phyloP scores from a whole-genome alignment of 2,888 invertebrate species.

The Metellina segmentata region DNA sequence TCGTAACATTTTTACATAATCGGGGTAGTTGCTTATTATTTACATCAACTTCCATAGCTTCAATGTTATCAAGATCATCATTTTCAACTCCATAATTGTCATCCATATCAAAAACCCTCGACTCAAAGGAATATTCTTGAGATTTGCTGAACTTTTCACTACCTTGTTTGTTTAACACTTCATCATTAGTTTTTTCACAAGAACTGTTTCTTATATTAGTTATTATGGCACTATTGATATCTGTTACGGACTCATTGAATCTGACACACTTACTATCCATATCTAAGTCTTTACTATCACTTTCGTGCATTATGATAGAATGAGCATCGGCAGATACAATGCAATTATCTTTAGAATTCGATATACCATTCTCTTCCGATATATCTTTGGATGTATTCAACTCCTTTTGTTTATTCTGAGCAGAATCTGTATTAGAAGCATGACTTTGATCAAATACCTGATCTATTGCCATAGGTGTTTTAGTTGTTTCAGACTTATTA shows the following conservation, averaged over 20 bases:
- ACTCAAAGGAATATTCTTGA: background rate
- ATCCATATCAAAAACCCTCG: background rate
- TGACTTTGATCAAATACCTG: too few species aligned
- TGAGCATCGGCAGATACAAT: background rate
- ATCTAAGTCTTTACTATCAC: background rate
- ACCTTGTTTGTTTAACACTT: too few species aligned
- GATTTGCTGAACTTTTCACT: background rate
- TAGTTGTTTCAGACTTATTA: conserved; percentile 11
- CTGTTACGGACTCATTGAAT: too few species aligned
- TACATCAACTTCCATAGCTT: conserved; percentile 1
- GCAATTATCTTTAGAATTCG: background rate
- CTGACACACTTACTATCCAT: background rate
- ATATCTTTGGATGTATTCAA: background rate
- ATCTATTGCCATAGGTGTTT: background rate
- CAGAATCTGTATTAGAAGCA: too few species aligned
- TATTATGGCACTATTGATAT: too few species aligned
- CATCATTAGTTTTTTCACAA: background rate
- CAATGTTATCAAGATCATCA: background rate
- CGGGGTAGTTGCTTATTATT: background rate
- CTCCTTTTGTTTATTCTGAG: background rate
- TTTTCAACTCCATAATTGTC: background rate
- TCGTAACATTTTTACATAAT: background rate
- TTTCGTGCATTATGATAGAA: background rate
- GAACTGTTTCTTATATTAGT: background rate
- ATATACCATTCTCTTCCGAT: background rate